Base-by-base conservation (phyloP, 2,113 vertebrate species). In the Phaethon lepturus region DNA sequence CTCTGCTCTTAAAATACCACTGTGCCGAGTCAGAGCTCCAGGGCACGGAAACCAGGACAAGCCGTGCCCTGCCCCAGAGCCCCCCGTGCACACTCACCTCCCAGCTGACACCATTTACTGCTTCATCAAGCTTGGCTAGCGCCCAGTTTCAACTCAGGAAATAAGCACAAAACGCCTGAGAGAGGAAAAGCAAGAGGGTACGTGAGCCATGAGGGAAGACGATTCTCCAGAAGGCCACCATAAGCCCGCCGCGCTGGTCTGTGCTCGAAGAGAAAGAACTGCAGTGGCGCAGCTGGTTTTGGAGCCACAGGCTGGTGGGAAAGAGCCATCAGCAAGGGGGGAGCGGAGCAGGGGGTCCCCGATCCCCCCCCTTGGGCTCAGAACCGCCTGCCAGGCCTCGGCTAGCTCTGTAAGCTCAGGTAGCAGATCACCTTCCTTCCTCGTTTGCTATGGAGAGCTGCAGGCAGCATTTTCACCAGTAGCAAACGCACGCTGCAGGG, bases 271-370 rank as follows among this genome's bases (percentile, higher is more conserved):
- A 9, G 13, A 17, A 44, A 13, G 35, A 47, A 29, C 29, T 1
- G n/a, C 0, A 3, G 44, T 53, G 8, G 50, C 4, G 3, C 44
- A 8, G 79, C 44, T 6, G 50, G 28, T 23, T 35, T 15, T 8
- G 63, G 71, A 44, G 35, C 44, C 4, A 0, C 19, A 6, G 56
- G 35, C 25, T 45, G 44, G 23, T 5, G 10, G 45, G 64, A 12
- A 55, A 59, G 23, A 19, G 66, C 44, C 0, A 0, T 26, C 6
- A 9, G 58, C 1, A 2, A 20, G 35, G 28, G 20, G n/a, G 1
- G 31, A 85, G 68, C 49, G 6, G 60, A 38, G 86, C 17, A 14
- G 25, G 17, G 49, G 35, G 13, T 22, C 77, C 49, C 17, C 5
- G 2, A 13, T 40, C 52, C 7, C 19, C 23, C 26, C 26, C 29